phyloP scores from a whole-genome alignment of 1,140 invertebrate genomes.

The Hyles vespertilio region DNA sequence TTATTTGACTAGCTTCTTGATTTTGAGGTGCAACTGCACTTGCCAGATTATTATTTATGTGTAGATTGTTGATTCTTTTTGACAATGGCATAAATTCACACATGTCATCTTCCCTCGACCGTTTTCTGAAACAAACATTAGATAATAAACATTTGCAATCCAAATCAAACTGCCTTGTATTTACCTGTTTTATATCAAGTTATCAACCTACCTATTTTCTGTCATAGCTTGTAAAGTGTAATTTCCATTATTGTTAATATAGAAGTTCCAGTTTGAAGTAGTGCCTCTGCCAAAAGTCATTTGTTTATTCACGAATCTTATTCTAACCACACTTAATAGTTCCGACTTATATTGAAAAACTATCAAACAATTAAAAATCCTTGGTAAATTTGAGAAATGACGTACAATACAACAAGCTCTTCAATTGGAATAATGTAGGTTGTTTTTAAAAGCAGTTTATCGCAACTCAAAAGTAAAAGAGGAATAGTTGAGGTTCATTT shows the following conservation, averaged over 20 bases:
- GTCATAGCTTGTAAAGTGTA: slow-evolving; percentile 57
- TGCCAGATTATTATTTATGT: slow-evolving; percentile 78
- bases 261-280: slow-evolving; percentile 38
- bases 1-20: slow-evolving; percentile 52
- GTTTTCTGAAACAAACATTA: slow-evolving; percentile 75
- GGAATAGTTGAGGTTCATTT: too few species aligned
- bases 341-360: background rate
- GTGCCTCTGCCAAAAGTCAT: slow-evolving; percentile 62
- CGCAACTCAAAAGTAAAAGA: too few species aligned
- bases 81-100: slow-evolving; percentile 86
- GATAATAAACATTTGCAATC: background rate
- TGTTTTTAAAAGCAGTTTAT: too few species aligned
- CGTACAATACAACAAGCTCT: too few species aligned
- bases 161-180: background rate
- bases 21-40: slow-evolving; percentile 38
- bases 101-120: slow-evolving; percentile 81
- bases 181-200: slow-evolving; percentile 1
- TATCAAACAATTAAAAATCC: background rate
- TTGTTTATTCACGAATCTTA: slow-evolving; percentile 5
- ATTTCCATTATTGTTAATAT: slow-evolving; percentile 53
- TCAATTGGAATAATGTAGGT: too few species aligned
- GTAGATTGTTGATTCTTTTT: slow-evolving; percentile 87
- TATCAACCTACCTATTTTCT: slow-evolving; percentile 63
- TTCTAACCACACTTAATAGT: background rate
- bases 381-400: background rate